Base-by-base conservation (phyloP, 2,888 invertebrate species). In the Parnassius smintheus region DNA sequence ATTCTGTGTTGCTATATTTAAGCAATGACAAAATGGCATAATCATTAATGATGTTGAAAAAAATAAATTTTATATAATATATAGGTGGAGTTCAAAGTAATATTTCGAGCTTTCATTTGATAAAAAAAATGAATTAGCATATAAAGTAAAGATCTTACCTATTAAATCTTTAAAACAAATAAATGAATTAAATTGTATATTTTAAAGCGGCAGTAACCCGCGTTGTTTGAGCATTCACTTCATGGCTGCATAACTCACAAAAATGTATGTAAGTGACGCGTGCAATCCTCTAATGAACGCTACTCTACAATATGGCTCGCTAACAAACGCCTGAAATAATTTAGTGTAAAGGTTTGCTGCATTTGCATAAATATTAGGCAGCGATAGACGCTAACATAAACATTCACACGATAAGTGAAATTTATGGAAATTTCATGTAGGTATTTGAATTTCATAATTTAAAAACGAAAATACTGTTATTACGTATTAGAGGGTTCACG, bases 361-460 rank as follows among this genome's bases (percentile, higher is more conserved):
- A 83, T 86, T 85, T 81, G 79, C 86, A 88, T 85, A 87, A 88
- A 85, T 85, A 85, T 85, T 76, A 74, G 73, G 86, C 83, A 82
- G 79, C 74, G 74, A 74, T 74, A 75, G 74, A 71, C 68, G 83
- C 80, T 77, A 83, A 85, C 86, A 86, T 88, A 88, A 88, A 88
- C 82, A 84, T 82, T 78, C 79, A 83, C 85, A 82, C 86, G 88
- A 88, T 88, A 87, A 86, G 81, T 80, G 71, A 76, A 83, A 86
- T 87, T 86, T 86, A 87, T 87, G 82, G 79, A 79, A 77, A 83
- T 79, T 80, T 78, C 78, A 75, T 80, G 77, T 77, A 76, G 74
- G 80, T 75, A 74, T 74, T 73, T 80, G 77, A 78, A 75, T 78
- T 82, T 76, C 71, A 77, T 75, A 74, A 77, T 73, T 75, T 76